Conservation (phyloP, 2,888 invertebrate genomes). For the Crepidodera aurea region DNA sequence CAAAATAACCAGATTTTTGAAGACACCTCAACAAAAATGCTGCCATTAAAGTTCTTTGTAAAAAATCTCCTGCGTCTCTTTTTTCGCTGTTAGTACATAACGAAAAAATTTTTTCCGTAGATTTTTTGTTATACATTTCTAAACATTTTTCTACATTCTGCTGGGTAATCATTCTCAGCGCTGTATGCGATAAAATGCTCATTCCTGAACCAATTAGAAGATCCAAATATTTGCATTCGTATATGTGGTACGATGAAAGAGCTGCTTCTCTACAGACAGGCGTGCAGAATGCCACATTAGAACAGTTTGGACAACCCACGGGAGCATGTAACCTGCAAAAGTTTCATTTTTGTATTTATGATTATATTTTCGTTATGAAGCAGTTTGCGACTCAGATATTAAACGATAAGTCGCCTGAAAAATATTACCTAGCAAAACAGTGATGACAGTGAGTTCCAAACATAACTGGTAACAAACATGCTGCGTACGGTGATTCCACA, state of each 20-base stretch:
- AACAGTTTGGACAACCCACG: constrained; percentile 76
- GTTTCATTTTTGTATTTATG: no score
- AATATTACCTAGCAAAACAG: constrained; percentile 77
- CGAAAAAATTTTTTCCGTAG: constrained; percentile 65
- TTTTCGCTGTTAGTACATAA: constrained; percentile 72
- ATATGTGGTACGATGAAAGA: constrained; percentile 72
- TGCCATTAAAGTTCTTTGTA: constrained; percentile 80
- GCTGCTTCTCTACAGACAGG: constrained; percentile 72
- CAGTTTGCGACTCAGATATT: no score
- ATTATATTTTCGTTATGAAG: no score
- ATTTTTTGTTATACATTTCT: constrained; percentile 62
- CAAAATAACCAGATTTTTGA: constrained; percentile 73
- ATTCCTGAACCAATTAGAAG: constrained; percentile 79
- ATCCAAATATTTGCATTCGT: constrained; percentile 79
- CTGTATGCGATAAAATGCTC: constrained; percentile 80
- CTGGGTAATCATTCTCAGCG: constrained; percentile 81
- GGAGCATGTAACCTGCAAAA: constrained; percentile 69
- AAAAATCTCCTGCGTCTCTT: constrained; percentile 72
- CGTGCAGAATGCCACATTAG: constrained; percentile 80
- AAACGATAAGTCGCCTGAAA: no score
- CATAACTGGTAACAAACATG: constrained; percentile 75
- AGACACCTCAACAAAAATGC: constrained; percentile 77
- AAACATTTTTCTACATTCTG: constrained; percentile 64
- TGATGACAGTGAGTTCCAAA: constrained; percentile 83
- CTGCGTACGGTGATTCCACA: constrained; percentile 76